These are phyloP conservation scores for Malacosoma neustria DNA, from an alignment of 2,888 invertebrate species.

Conservation along the genomic window DNA sequence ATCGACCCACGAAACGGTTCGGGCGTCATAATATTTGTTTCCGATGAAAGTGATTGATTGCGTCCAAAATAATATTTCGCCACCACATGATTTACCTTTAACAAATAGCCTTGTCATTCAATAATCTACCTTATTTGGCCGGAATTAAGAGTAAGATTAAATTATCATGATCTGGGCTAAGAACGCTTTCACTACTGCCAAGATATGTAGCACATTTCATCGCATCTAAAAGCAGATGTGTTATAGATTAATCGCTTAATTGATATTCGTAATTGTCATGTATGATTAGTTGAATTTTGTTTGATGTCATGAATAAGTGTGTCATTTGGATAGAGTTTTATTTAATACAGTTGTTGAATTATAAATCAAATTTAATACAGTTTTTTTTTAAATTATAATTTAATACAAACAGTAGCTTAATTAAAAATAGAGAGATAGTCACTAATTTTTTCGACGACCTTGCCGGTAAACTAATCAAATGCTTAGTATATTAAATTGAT, in stretches of 20 bases:
- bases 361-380: no score
- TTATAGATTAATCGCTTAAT: neutral
- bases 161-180: neutral
- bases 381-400: no score
- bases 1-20: neutral
- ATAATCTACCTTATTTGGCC: neutral
- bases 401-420: no score
- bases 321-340: no score
- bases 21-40: constrained; percentile 1
- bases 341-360: no score
- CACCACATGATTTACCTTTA: constrained; percentile 1
- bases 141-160: neutral
- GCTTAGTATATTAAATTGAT: no score
- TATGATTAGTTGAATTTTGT: neutral
- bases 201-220: neutral
- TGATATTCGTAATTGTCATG: neutral
- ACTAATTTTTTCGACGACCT: no score
- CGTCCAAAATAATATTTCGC: constrained; percentile 4
- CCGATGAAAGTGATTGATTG: constrained; percentile 5
- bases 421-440: no score
- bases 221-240: neutral
- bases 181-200: neutral
- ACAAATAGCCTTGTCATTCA: neutral
- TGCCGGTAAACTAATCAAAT: no score
- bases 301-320: neutral